A percentile compares a stretch with the other conserved stretches of the same genome.
Conservation (phyloP, 2,888 invertebrate species). For the Watsonalla cultraria region DNA sequence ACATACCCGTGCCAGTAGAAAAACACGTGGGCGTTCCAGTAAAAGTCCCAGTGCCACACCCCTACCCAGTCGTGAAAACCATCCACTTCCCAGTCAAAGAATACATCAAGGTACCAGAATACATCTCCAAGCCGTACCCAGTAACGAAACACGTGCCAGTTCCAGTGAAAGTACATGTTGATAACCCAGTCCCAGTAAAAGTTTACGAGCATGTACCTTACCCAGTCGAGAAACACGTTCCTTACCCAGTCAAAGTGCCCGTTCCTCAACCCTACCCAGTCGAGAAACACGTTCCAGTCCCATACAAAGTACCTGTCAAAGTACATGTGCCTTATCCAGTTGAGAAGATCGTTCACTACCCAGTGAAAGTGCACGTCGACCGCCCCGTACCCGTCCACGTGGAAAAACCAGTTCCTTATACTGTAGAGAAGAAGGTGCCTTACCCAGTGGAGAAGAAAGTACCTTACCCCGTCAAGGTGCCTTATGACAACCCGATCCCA, state of each 20-base stretch:
- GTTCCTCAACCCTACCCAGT: constrained; percentile 87
- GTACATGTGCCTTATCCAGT: constrained; percentile 87
- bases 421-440: constrained; percentile 85
- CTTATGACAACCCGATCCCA: constrained; percentile 83
- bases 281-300: constrained; percentile 82
- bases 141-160: constrained; percentile 83
- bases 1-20: constrained; percentile 82
- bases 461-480: constrained; percentile 84
- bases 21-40: constrained; percentile 83
- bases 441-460: constrained; percentile 85
- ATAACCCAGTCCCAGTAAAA: constrained; percentile 82
- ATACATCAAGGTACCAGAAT: constrained; percentile 81
- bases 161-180: constrained; percentile 82
- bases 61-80: constrained; percentile 84
- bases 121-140: constrained; percentile 83
- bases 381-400: constrained; percentile 83
- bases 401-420: constrained; percentile 83
- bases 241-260: constrained; percentile 83
- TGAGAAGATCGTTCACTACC: constrained; percentile 84
- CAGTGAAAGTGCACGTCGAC: constrained; percentile 84
- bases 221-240: constrained; percentile 84
- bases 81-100: constrained; percentile 83
- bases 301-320: constrained; percentile 84
- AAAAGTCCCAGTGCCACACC: constrained; percentile 83
- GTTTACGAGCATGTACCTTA: constrained; percentile 82